Evolutionary conservation across 2,888 invertebrate species (phyloP), one percentile per base, ranked within the genome.

Genomic region (Clanis bilineata): DNA sequence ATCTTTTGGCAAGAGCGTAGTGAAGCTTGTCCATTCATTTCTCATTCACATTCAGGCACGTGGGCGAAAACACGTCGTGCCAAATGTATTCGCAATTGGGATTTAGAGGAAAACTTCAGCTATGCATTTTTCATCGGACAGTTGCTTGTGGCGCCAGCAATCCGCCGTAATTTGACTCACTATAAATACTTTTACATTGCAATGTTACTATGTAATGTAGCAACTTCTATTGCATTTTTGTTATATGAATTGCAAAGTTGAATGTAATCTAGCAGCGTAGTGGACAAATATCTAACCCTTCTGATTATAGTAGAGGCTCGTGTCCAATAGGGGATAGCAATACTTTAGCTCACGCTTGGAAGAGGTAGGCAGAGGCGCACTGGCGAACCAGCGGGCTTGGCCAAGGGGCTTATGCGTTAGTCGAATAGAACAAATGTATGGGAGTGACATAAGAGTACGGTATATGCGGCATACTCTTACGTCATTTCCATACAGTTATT

Each of bases 21-120:
- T 56, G 56, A 59, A 57, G 55, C 32, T 60, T 22, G 45, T 59
- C 45, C 45, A 51, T 58, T 58, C 58, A 58, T 25, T 15, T 39
- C 25, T 25, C 2, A 36, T 2, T 38, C 57, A 45, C 25, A 45
- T 47, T 15, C 10, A 36, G n/a, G 38, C 18, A 25, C 39, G 45
- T 56, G 60, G 44, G 39, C 15, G 38, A 2, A 45, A 47, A 43
- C 22, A 56, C 15, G 4, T 1, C 25, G 21, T 51, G 58, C 47
- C 58, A 51, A 51, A 39, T 32, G 18, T 12, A 58, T 15, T 2
- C 28, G 22, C 12, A 18, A 12, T 47, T 47, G 10, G 28, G 32
- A 43, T 32, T 32, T 9, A 2, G 10, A 12, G 23, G 18, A 58
- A 51, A 25, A 38, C 12, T 45, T 22, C n/a, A 4, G n/a, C 4